phyloP scores from a whole-genome alignment of 2,888 invertebrate species.

The Brassicogethes aeneus region DNA sequence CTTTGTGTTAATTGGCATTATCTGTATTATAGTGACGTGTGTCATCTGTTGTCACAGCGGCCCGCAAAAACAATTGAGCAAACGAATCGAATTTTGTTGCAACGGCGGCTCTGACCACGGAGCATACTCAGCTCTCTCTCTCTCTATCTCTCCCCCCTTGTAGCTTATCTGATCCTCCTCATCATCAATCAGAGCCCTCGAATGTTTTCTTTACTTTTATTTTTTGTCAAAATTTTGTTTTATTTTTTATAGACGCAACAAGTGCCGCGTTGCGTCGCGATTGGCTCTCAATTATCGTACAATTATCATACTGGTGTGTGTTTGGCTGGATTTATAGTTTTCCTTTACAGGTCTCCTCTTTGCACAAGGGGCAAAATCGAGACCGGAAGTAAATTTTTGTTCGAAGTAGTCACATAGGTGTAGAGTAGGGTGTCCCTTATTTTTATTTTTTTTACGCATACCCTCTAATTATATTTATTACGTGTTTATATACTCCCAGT shows the following conservation, averaged over 20 bases:
- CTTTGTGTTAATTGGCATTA: slow-evolving; percentile 34
- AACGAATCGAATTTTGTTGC: slow-evolving; percentile 38
- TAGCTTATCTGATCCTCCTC: slow-evolving; percentile 22
- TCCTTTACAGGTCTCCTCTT: slow-evolving; percentile 83
- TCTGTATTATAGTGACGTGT: slow-evolving; percentile 39
- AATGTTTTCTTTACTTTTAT: background rate
- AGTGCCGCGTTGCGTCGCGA: slow-evolving; percentile 9
- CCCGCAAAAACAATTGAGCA: slow-evolving; percentile 29
- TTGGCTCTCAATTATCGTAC: slow-evolving; percentile 21
- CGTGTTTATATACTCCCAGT: no score
- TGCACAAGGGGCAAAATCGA: slow-evolving; percentile 73
- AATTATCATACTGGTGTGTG: slow-evolving; percentile 24
- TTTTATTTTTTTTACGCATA: no score
- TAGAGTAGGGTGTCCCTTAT: no score
- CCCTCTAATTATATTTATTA: no score
- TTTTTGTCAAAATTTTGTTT: slow-evolving; percentile 18
- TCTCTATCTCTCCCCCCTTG: slow-evolving; percentile 31
- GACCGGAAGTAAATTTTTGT: slow-evolving; percentile 33
- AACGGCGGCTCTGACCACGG: slow-evolving; percentile 41
- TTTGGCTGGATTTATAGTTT: slow-evolving; percentile 34
- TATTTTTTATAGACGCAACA: slow-evolving; percentile 15
- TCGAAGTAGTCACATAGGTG: background rate
- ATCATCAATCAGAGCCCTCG: slow-evolving; percentile 26
- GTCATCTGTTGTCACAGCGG: slow-evolving; percentile 41
- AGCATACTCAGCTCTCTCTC: slow-evolving; percentile 33